Conservation (phyloP, 2,888 invertebrate genomes). For the Chymomyza fuscimana region DNA sequence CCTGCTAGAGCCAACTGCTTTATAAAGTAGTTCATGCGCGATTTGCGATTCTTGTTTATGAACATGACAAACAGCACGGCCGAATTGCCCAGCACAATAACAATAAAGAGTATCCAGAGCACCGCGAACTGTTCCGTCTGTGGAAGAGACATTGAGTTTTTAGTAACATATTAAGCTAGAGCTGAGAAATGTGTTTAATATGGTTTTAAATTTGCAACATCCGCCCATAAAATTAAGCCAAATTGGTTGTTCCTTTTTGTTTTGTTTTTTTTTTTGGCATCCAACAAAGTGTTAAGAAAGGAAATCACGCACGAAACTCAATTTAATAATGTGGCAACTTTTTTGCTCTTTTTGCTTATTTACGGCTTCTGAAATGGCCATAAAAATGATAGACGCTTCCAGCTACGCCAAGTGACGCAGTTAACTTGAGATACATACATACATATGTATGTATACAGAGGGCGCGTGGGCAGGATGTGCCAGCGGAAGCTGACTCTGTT, state of each 20-base stretch:
- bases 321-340: conserved; percentile 55
- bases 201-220: conserved; percentile 31
- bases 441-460: neutral
- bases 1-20: conserved; percentile 95
- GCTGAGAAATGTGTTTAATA: conserved; percentile 3
- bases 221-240: conserved; percentile 47
- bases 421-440: neutral
- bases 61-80: conserved; percentile 92
- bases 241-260: neutral
- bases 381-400: conserved; percentile 65
- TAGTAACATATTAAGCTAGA: neutral
- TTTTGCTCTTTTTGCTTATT: conserved; percentile 43
- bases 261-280: neutral
- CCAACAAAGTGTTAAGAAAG: conserved; percentile 64
- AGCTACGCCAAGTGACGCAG: conserved; percentile 2
- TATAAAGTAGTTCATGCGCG: conserved; percentile 97
- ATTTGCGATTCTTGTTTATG: conserved; percentile 91
- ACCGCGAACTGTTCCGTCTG: conserved; percentile 94
- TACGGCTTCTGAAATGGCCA: conserved; percentile 63
- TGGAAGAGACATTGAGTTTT: neutral
- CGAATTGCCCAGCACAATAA: conserved; percentile 92
- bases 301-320: conserved; percentile 72
- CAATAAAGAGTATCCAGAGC: conserved; percentile 90
- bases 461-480: conserved; percentile 56
- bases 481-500: conserved; percentile 56